These are phyloP conservation scores for Lasioglossum zephyrum DNA, from an alignment of 2,888 invertebrate genomes.

Conservation along the genomic window DNA sequence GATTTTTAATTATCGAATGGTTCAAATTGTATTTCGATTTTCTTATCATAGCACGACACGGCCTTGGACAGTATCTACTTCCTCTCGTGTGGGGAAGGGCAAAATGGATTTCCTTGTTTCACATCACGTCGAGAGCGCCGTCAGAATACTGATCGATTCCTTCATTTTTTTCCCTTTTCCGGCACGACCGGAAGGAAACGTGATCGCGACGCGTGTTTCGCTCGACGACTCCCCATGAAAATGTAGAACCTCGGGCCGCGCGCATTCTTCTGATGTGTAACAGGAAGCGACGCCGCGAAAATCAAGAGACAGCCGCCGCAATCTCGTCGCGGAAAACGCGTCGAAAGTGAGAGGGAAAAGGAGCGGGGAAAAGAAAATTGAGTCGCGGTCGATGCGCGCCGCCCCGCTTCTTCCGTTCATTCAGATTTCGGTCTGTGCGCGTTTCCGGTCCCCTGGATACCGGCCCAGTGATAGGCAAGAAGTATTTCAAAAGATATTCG, in stretches of 20 bases:
- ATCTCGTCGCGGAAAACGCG: neutral
- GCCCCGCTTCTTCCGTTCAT: neutral
- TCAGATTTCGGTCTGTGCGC: neutral
- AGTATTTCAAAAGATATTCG: no score
- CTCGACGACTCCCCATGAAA: neutral
- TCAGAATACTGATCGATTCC: neutral
- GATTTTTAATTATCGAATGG: no score
- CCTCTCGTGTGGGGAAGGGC: neutral
- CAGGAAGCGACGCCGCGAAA: neutral
- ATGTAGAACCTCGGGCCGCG: neutral
- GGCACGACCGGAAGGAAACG: neutral
- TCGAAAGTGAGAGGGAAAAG: neutral
- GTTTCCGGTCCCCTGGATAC: neutral
- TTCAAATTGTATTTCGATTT: no score
- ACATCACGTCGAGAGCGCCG: neutral
- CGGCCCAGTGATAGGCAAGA: no score
- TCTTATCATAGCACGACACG: no score
- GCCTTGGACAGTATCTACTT: neutral
- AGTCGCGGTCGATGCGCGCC: neutral
- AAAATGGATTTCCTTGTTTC: conserved; percentile 7
- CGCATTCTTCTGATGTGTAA: neutral
- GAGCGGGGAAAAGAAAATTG: neutral
- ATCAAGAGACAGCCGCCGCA: neutral
- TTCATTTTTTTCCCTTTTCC: neutral
- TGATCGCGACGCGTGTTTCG: neutral